A percentile compares a stretch with the other conserved stretches of the same genome.
These are phyloP conservation scores for Gopherus flavomarginatus DNA, from an alignment of 2,113 vertebrate genomes.

Conservation along the genomic window DNA sequence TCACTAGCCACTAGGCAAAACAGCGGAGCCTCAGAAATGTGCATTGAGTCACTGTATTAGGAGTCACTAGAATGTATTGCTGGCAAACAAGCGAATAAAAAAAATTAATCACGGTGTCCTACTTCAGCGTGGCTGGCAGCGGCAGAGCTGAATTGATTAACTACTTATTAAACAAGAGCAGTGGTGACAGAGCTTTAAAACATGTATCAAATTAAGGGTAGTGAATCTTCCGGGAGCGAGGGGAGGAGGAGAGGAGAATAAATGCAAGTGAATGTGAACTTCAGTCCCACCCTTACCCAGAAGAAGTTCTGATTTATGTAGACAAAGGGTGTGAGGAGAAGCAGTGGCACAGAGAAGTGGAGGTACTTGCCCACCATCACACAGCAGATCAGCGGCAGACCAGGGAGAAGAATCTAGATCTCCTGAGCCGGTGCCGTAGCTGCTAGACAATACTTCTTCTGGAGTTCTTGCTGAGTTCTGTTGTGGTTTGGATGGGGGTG, in stretches of 20 bases:
- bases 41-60: constrained; percentile 23
- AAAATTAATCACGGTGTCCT: constrained; percentile 55
- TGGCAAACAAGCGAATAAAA: constrained; percentile 5
- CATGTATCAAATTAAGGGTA: constrained; percentile 61
- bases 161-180: constrained; percentile 71
- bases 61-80: constrained; percentile 33
- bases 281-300: background rate
- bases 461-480: background rate
- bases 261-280: constrained; percentile 13
- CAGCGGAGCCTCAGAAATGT: background rate
- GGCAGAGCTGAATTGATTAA: constrained; percentile 63
- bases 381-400: background rate
- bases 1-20: constrained; percentile 39
- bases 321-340: background rate
- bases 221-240: background rate
- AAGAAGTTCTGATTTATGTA: background rate
- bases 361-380: background rate
- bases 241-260: background rate
- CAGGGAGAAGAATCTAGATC: background rate
- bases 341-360: background rate
- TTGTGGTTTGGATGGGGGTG: background rate
- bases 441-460: background rate
- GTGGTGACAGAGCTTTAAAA: constrained; percentile 51
- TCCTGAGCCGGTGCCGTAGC: background rate
- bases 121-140: constrained; percentile 50